Conservation (phyloP, 2,113 vertebrate species). For the Genyomyrus donnyi region DNA sequence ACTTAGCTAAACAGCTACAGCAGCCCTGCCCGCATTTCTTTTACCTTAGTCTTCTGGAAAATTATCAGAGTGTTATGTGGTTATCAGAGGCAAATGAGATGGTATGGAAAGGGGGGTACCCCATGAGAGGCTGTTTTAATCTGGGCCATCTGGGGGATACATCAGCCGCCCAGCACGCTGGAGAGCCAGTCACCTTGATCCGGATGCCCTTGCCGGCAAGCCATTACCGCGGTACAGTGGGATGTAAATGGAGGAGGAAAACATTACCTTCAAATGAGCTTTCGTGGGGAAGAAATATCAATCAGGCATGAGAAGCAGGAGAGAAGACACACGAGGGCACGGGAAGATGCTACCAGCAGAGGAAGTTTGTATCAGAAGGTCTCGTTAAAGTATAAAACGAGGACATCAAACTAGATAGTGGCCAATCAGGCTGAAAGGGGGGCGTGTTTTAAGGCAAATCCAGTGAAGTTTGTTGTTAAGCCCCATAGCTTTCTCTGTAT, state of each 20-base stretch:
- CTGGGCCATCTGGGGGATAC: constrained; percentile 59
- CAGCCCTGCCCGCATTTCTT: not conserved
- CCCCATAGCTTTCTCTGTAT: not conserved
- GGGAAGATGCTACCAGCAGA: constrained; percentile 1
- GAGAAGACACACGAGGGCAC: constrained; percentile 26
- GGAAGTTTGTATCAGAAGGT: not conserved
- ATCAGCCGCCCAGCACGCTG: constrained; percentile 57
- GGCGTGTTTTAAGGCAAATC: not conserved
- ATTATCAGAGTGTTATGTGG: not conserved
- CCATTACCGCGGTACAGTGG: constrained; percentile 57
- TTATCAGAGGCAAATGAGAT: constrained; percentile 4
- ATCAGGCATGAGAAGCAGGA: constrained; percentile 32
- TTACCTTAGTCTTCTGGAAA: not conserved
- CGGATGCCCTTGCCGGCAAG: constrained; percentile 63
- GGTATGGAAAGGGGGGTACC: constrained; percentile 26
- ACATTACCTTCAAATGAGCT: constrained; percentile 61
- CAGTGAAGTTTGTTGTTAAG: not conserved
- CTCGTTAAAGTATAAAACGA: not conserved
- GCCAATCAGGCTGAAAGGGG: not conserved
- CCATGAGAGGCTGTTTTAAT: constrained; percentile 24
- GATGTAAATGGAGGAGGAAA: constrained; percentile 57
- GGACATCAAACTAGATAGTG: not conserved
- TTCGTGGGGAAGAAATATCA: constrained; percentile 48
- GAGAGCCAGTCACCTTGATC: constrained; percentile 67
- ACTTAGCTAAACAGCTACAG: not conserved